phyloP scores from a whole-genome alignment of 2,113 vertebrate genomes.

The Bubo bubo region DNA sequence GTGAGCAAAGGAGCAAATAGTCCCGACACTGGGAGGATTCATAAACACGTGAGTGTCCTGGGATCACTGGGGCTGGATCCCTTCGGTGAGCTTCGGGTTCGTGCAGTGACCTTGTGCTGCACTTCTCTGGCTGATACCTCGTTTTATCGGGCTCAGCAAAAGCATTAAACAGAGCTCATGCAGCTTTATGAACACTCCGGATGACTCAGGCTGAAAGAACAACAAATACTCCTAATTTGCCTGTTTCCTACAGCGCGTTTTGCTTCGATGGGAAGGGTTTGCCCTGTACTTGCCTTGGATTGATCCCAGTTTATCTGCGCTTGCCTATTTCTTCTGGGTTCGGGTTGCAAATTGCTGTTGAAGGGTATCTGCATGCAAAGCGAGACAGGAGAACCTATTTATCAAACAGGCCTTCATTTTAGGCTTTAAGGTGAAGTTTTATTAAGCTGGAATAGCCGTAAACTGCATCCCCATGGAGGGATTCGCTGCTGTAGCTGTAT shows the following conservation, averaged over 20 bases:
- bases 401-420: not conserved
- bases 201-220: not conserved
- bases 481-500: not conserved
- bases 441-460: not conserved
- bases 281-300: rapidly evolving
- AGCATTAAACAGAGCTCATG: rapidly evolving
- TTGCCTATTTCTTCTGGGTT: not conserved
- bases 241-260: not conserved
- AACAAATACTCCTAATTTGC: not conserved
- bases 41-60: rapidly evolving
- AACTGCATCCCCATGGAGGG: not conserved
- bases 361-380: rapidly evolving
- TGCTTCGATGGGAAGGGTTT: not conserved
- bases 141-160: not conserved
- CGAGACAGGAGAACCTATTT: rapidly evolving
- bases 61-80: not conserved
- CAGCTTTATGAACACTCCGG: not conserved
- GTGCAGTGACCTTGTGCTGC: not conserved
- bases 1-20: not conserved
- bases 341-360: not conserved
- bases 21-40: not conserved
- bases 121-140: not conserved
- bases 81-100: rapidly evolving
- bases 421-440: not conserved
- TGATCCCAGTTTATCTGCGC: not conserved